Evolutionary conservation across 2,113 vertebrate species (phyloP), one percentile per base, ranked within the genome.

Genomic region (Garra rufa): DNA sequence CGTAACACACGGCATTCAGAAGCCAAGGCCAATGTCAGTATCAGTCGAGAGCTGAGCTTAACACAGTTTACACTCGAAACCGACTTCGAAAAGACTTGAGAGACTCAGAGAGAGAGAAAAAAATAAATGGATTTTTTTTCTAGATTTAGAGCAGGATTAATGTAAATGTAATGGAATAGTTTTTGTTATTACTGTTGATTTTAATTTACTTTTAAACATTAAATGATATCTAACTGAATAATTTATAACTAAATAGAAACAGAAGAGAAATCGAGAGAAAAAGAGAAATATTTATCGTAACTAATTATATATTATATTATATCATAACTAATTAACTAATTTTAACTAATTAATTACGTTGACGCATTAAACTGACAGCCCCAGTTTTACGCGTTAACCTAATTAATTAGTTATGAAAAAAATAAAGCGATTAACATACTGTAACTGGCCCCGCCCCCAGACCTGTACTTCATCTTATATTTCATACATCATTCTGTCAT

Each of bases 21-120:
- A 50, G 43, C 79, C 79, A 67, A 52, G 30, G 13, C 26, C 65
- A 81, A 24, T 70, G 46, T 70, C 65, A 70, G 46, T 6, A 38
- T 50, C 63, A 41, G 19, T 21, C 28, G 19, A 24, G 17, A 6
- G 65, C 46, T n/a, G 28, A 17, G 4, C 17, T 17, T 13, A 11
- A 10, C 30, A 28, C 24, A 17, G 24, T 48, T n/a, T 21, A 9
- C 2, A 38, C 6, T 14, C 2, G 26, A 63, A 6, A 13, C 13
- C 21, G 10, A 67, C 63, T 9, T 34, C 57, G 19, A 67, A 34
- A 67, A 67, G 28, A 44, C n/a, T 71, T 44, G 41, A 13, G 21
- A 41, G 4, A 9, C 1, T 38, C 30, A 9, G 15, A 65, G n/a
- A n/a, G 15, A 69, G 43, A 41, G 4, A 3, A 28, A 26, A 17